These are phyloP conservation scores for Sesamia inferens DNA, from an alignment of 2,888 invertebrate genomes.

Conservation along the genomic window DNA sequence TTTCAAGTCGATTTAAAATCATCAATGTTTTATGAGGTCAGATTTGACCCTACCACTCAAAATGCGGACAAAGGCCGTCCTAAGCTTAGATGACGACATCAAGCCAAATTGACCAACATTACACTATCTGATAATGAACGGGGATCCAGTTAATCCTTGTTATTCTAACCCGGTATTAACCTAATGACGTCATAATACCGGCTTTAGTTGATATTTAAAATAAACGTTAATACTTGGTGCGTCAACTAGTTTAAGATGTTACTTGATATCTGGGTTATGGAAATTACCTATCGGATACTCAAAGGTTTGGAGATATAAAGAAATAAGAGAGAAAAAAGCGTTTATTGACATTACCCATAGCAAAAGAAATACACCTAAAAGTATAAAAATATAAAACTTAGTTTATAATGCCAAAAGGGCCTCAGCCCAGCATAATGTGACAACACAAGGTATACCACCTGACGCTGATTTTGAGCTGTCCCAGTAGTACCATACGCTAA, in stretches of 20 bases:
- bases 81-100: constrained; percentile 45
- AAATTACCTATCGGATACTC: background rate
- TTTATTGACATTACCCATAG: no score
- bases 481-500: no score
- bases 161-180: constrained; percentile 27
- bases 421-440: no score
- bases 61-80: background rate
- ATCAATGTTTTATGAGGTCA: no score
- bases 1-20: no score
- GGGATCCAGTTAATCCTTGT: constrained; percentile 47
- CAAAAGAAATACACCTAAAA: no score
- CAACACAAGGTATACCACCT: no score
- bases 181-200: constrained; percentile 36
- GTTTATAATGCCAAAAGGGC: no score
- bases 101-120: constrained; percentile 32
- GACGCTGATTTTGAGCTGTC: no score
- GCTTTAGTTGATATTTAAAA: constrained; percentile 55
- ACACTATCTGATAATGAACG: constrained; percentile 45
- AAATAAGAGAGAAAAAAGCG: no score
- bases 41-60: background rate
- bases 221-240: constrained; percentile 29
- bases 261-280: constrained; percentile 6
- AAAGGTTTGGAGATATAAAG: background rate
- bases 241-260: constrained; percentile 9
- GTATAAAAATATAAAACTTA: no score